Evolutionary conservation across 64 coral and sea anemone genomes (phyloP).

Genomic region (Dendrophyllia cribrosa): DNA sequence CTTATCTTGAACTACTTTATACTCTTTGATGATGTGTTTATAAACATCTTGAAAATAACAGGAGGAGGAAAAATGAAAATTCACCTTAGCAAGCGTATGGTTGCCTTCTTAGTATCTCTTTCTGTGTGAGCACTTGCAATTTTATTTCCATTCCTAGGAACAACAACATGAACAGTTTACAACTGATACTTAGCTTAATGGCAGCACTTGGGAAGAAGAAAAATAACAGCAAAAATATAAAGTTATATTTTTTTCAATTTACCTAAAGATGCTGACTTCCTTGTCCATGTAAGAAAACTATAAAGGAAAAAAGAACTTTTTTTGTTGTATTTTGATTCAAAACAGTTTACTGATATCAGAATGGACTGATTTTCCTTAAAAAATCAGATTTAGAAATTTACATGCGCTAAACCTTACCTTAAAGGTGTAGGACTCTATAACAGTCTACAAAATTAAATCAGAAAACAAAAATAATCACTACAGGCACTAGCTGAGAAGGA

Average conservation of each 20-base stretch:
- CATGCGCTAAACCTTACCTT: constrained; percentile 51
- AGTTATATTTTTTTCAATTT: neutral
- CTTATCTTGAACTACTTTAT: neutral
- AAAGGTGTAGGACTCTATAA: constrained; percentile 92
- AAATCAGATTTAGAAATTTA: neutral
- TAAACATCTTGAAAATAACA: neutral
- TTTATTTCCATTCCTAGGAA: constrained; percentile 89
- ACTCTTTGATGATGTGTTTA: neutral
- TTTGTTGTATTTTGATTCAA: too few relatives aligned
- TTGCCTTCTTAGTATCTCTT: constrained; percentile 97
- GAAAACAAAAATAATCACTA: neutral
- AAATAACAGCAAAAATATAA: neutral
- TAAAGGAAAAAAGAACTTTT: neutral
- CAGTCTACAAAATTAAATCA: constrained; percentile 55
- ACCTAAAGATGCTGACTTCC: constrained; percentile 96
- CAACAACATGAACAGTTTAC: neutral
- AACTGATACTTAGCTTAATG: too few relatives aligned
- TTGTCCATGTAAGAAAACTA: constrained; percentile 92
- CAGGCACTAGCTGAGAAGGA: too few relatives aligned
- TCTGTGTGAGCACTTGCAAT: constrained; percentile 97
- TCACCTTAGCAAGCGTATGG: constrained; percentile 94
- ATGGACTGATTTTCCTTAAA: neutral
- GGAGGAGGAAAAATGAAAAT: neutral
- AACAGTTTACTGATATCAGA: neutral
- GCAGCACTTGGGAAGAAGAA: too few relatives aligned